These are phyloP conservation scores for Leucania comma DNA, from an alignment of 2,888 invertebrate species.

Conservation along the genomic window DNA sequence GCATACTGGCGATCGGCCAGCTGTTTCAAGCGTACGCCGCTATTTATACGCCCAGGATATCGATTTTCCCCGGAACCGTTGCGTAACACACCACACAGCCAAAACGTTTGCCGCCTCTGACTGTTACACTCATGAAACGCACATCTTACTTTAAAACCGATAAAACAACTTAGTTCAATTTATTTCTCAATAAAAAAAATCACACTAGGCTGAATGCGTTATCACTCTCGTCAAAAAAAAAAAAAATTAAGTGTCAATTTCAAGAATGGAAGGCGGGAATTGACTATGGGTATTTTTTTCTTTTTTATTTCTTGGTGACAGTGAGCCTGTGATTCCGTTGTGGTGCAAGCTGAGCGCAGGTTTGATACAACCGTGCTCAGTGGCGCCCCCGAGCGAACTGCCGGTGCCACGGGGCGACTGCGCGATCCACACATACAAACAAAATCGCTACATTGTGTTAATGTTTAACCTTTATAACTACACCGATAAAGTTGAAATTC, in stretches of 20 bases:
- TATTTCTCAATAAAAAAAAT: constrained; percentile 28
- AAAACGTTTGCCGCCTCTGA: constrained; percentile 81
- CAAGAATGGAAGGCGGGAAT: constrained; percentile 78
- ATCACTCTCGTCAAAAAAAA: constrained; percentile 29
- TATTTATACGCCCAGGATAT: constrained; percentile 89
- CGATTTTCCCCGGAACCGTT: constrained; percentile 88
- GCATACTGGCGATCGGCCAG: constrained; percentile 86
- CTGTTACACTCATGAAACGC: constrained; percentile 77
- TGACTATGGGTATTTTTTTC: constrained; percentile 65
- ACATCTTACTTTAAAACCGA: constrained; percentile 69
- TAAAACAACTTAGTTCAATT: constrained; percentile 55
- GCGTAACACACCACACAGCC: constrained; percentile 84
- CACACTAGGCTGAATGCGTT: constrained; percentile 30
- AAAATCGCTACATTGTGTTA: constrained; percentile 57
- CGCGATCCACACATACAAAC: constrained; percentile 76
- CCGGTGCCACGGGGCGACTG: constrained; percentile 78
- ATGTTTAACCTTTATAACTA: constrained; percentile 61
- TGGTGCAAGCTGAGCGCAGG: constrained; percentile 65
- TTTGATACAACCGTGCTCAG: constrained; percentile 78
- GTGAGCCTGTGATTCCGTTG: constrained; percentile 73
- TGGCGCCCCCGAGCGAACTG: constrained; percentile 86
- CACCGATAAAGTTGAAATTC: constrained; percentile 66
- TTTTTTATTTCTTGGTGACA: constrained; percentile 73
- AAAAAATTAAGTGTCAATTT: constrained; percentile 22
- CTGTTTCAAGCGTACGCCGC: constrained; percentile 85